phyloP scores from a whole-genome alignment of 1,140 invertebrate genomes.

The Temnothorax curvispinosus region DNA sequence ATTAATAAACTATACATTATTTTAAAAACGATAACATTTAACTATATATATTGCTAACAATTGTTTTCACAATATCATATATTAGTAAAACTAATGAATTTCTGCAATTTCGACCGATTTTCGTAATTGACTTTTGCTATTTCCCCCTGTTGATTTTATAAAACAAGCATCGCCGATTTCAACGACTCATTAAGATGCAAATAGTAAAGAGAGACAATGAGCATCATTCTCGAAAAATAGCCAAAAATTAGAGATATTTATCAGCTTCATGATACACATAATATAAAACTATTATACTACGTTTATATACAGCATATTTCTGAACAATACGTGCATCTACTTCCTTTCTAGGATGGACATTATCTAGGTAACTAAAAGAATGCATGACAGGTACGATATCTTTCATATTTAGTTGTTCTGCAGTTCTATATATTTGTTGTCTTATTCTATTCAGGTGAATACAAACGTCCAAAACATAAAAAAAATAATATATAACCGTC shows the following conservation, averaged over 20 bases:
- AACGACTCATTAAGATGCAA: too few relatives aligned
- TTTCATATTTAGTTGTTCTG: conserved; percentile 23
- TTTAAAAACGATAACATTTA: conserved; percentile 6
- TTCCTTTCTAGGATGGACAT: neutral
- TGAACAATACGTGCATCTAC: neutral
- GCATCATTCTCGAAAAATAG: neutral
- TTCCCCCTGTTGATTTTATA: neutral
- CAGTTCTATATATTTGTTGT: conserved; percentile 22
- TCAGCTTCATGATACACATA: neutral
- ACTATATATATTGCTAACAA: neutral
- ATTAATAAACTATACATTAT: neutral
- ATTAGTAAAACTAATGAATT: neutral
- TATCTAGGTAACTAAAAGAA: neutral
- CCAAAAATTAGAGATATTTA: neutral
- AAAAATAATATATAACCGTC: neutral
- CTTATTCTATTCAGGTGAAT: conserved; percentile 4
- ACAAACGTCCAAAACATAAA: conserved; percentile 23
- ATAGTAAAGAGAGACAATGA: neutral
- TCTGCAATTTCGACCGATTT: neutral
- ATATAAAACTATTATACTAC: neutral
- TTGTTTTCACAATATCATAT: too few relatives aligned
- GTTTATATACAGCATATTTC: conserved; percentile 7
- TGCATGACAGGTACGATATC: neutral
- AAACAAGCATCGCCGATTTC: too few relatives aligned
- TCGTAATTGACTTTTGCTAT: neutral